phyloP scores from a whole-genome alignment of 2,113 vertebrate species.

The Rhinoderma darwinii region DNA sequence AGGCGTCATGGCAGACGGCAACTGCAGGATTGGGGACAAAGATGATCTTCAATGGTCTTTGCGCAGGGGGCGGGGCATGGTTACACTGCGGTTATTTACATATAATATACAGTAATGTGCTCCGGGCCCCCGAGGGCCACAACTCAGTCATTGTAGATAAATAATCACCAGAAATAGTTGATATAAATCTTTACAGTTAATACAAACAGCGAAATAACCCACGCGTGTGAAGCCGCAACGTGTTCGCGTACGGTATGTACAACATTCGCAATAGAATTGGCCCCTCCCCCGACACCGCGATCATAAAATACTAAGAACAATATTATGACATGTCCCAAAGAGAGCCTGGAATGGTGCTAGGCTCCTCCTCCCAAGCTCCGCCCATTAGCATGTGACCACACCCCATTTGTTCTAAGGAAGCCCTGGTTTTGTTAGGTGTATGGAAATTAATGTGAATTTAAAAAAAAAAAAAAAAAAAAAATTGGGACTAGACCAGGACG shows the following conservation, averaged over 20 bases:
- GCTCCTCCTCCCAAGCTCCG: not conserved
- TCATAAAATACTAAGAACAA: not conserved
- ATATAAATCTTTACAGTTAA: slow-evolving; percentile 8
- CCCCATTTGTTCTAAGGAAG: too few relatives aligned
- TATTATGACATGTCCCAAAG: too few relatives aligned
- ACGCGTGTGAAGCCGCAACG: not conserved
- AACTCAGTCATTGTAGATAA: not conserved
- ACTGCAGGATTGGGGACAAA: too few relatives aligned
- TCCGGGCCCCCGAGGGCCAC: not conserved
- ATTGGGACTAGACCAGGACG: not conserved
- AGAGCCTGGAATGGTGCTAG: not conserved
- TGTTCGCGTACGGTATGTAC: not conserved
- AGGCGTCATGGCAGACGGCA: too few relatives aligned
- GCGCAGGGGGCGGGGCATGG: not conserved
- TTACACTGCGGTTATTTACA: not conserved
- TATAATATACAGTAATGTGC: not conserved
- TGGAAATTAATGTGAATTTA: too few relatives aligned
- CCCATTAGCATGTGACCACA: not conserved
- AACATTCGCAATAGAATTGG: not conserved
- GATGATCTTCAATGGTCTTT: too few relatives aligned
- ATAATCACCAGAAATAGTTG: too few relatives aligned
- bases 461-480: too few relatives aligned
- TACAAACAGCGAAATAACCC: not conserved
- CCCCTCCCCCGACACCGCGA: not conserved
- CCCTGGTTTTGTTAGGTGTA: too few relatives aligned